Percentiles rank a stretch among this genome's conserved stretches.
phyloP scores from a whole-genome alignment of 2,113 vertebrate species.

The Caranx melampygus region DNA sequence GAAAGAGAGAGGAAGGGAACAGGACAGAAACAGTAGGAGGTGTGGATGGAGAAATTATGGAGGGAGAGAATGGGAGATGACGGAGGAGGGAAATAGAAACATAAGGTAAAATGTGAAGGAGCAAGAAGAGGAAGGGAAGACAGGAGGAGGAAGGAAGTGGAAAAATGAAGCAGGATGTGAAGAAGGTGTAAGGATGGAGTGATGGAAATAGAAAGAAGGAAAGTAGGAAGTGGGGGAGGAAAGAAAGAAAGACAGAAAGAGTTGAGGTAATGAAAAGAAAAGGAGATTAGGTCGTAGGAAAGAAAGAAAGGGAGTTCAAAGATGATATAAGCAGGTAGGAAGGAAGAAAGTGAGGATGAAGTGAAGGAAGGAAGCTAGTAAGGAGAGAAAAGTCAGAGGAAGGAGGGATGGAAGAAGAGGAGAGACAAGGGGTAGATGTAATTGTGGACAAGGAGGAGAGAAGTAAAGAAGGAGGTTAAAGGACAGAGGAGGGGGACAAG shows the following conservation, averaged over 20 bases:
- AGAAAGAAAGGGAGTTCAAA: background rate
- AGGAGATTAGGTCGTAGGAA: background rate
- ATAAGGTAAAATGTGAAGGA: no score
- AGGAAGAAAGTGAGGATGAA: background rate
- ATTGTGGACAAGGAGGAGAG: background rate
- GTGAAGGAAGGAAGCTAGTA: background rate
- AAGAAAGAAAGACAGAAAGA: background rate
- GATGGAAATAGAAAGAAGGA: no score
- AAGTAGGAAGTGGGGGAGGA: background rate
- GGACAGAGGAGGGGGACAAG: background rate
- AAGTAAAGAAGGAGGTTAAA: background rate
- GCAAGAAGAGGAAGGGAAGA: background rate
- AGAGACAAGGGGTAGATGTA: background rate
- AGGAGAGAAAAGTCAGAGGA: background rate
- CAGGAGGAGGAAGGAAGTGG: background rate
- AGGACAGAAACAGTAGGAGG: background rate
- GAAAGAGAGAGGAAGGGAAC: background rate
- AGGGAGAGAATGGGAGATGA: background rate
- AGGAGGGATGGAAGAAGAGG: background rate
- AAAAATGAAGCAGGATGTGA: background rate
- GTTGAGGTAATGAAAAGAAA: background rate
- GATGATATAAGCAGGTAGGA: background rate
- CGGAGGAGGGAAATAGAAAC: no score
- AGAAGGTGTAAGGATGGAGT: background rate
- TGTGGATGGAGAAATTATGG: background rate